Evolutionary conservation across 2,113 vertebrate genomes (phyloP).

Genomic region (Syngnathus floridae): DNA sequence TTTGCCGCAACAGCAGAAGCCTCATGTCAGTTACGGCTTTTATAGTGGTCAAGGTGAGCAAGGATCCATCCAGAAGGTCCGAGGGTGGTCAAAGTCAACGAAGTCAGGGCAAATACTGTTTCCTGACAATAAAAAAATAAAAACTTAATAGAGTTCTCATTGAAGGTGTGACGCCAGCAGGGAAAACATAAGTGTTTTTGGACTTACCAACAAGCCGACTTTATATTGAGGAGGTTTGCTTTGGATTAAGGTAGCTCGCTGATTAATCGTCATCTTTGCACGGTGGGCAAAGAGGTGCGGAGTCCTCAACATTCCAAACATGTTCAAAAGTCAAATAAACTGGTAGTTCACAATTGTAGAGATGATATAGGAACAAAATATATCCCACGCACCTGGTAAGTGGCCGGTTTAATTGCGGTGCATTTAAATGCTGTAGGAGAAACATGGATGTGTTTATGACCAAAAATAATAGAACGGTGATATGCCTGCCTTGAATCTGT

Average conservation of each 20-base stretch:
- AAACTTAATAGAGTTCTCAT: no score
- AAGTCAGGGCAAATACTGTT: slow-evolving; percentile 26
- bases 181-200: no score
- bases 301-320: slow-evolving; percentile 15
- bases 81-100: slow-evolving; percentile 23
- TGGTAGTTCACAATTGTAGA: neutral
- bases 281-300: neutral
- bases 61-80: slow-evolving; percentile 55
- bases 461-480: no score
- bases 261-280: slow-evolving; percentile 7
- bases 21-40: neutral
- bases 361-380: accelerated
- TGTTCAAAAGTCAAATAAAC: neutral
- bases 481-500: no score
- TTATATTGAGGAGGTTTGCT: slow-evolving; percentile 31
- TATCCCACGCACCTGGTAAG: slow-evolving; percentile 11
- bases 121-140: slow-evolving; percentile 36
- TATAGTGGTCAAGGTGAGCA: slow-evolving; percentile 30
- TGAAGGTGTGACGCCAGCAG: no score
- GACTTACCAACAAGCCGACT: slow-evolving; percentile 18
- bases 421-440: slow-evolving; percentile 16
- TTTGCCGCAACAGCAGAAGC: neutral
- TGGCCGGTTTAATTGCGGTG: slow-evolving; percentile 12
- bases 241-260: slow-evolving; percentile 15
- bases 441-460: neutral